These are phyloP conservation scores for Sycobia sp. DNA, from an alignment of 1,140 invertebrate species.

Conservation along the genomic window DNA sequence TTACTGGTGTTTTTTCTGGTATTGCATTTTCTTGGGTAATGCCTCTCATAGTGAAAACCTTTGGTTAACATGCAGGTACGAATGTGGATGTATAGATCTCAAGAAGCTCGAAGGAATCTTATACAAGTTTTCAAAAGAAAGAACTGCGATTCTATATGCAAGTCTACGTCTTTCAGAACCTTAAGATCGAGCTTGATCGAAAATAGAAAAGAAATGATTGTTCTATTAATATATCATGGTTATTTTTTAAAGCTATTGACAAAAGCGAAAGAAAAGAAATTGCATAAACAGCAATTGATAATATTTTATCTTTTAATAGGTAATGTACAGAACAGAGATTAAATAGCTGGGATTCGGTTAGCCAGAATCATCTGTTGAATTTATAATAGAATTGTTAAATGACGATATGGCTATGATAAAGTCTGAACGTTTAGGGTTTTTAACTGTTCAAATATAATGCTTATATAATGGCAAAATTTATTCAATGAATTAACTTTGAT, in stretches of 20 bases:
- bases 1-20: conserved; percentile 87
- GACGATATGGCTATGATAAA: background rate
- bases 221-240: conserved; percentile 15
- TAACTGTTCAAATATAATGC: conserved; percentile 1
- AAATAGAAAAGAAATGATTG: conserved; percentile 16
- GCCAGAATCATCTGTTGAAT: conserved; percentile 18
- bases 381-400: conserved; percentile 19
- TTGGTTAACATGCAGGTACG: conserved; percentile 30
- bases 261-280: conserved; percentile 1
- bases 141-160: too few species aligned
- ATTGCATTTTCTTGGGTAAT: conserved; percentile 78
- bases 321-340: conserved; percentile 4
- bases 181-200: conserved; percentile 27
- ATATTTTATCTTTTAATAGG: conserved; percentile 6
- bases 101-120: background rate
- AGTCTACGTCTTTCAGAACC: background rate
- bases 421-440: conserved; percentile 7
- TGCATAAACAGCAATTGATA: background rate
- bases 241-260: conserved; percentile 29
- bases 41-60: conserved; percentile 65
- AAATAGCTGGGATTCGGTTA: background rate
- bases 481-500: background rate
- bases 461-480: background rate
- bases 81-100: background rate
- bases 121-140: conserved; percentile 1